These are phyloP conservation scores for Ptiloglossa arizonensis DNA, from an alignment of 1,140 invertebrate genomes.

Conservation along the genomic window DNA sequence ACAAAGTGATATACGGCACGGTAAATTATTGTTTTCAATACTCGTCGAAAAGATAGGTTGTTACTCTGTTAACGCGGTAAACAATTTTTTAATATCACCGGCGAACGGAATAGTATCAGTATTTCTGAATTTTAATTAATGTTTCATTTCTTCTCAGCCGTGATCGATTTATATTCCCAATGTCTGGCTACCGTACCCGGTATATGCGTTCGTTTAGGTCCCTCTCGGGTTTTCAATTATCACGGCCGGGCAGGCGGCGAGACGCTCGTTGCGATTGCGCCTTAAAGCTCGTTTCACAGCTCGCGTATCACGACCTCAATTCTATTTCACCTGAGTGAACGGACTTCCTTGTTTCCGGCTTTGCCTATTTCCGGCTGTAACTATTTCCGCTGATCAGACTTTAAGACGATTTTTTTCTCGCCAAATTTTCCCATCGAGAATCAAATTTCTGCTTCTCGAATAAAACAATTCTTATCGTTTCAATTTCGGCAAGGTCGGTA, in stretches of 20 bases:
- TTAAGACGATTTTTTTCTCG: no score
- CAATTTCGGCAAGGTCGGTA: no score
- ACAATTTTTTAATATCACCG: no score
- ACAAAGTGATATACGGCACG: no score
- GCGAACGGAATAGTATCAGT: no score
- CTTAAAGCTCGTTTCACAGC: slow-evolving; percentile 38
- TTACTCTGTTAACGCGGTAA: no score
- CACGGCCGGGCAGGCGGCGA: slow-evolving; percentile 32
- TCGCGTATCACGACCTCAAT: slow-evolving; percentile 40
- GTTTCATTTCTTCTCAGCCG: not conserved
- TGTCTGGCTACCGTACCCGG: not conserved
- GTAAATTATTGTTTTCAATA: no score
- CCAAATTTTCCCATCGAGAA: no score
- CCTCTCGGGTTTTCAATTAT: slow-evolving; percentile 17
- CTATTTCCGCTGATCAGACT: not conserved
- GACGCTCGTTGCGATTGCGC: slow-evolving; percentile 27
- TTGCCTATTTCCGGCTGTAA: not conserved
- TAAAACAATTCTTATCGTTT: no score
- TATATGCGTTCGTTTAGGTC: not conserved
- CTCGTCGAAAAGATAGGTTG: no score
- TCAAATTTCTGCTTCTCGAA: no score
- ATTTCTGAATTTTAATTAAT: not conserved
- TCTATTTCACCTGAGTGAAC: slow-evolving; percentile 1
- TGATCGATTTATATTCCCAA: slow-evolving; percentile 1
- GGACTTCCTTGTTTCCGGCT: slow-evolving; percentile 18